These are phyloP conservation scores for Cryptotermes secundus DNA, from an alignment of 1,140 invertebrate genomes.

Conservation along the genomic window DNA sequence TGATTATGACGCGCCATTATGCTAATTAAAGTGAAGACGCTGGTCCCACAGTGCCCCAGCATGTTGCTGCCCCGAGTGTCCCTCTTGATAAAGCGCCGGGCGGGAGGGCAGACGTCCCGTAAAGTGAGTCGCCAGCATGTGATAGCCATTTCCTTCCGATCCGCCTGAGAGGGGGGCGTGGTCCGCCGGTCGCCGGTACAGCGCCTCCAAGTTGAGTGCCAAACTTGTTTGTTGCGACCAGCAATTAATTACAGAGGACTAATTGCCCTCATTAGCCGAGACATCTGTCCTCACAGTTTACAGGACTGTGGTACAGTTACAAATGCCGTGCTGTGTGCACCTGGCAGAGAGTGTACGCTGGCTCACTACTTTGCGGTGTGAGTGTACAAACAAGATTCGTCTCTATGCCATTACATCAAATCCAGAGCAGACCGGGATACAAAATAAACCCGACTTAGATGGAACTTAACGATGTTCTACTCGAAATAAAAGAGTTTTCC, in stretches of 20 bases:
- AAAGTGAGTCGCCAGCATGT: background rate
- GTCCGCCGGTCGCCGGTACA: background rate
- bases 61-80: background rate
- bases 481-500: slow-evolving; percentile 39
- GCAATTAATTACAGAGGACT: background rate
- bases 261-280: no score
- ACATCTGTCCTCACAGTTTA: no score
- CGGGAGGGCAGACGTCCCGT: no score
- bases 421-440: slow-evolving; percentile 31
- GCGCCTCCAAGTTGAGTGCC: background rate
- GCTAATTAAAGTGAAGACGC: background rate
- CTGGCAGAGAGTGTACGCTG: background rate
- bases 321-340: background rate
- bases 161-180: background rate
- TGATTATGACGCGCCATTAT: background rate
- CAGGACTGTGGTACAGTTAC: no score
- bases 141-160: slow-evolving; percentile 32
- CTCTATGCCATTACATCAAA: slow-evolving; percentile 36
- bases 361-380: background rate
- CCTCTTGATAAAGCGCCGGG: slow-evolving; percentile 48
- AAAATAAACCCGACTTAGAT: slow-evolving; percentile 40
- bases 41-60: background rate
- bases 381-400: slow-evolving; percentile 17
- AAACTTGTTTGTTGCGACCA: background rate
- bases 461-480: slow-evolving; percentile 39